Evolutionary conservation across 2,113 vertebrate genomes (phyloP), one percentile per base, ranked within the genome.

Genomic region (Chitala chitala): DNA sequence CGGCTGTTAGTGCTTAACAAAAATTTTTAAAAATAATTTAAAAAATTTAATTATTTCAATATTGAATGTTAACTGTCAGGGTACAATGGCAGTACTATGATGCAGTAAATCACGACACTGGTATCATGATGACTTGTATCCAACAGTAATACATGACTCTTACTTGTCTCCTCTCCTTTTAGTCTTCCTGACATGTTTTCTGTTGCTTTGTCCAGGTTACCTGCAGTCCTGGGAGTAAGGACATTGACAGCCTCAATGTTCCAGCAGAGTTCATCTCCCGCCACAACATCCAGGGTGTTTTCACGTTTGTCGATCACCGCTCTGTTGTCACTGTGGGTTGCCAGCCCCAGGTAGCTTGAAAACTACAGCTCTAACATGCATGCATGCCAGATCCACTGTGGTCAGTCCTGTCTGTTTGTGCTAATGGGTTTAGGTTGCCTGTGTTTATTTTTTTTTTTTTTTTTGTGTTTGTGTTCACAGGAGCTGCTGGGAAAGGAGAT

Each of bases 231-330:
- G 93, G 88, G 68, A 95, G 95, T 64, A 88, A 90, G 1, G 94
- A 92, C 83, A 85, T 94, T 70, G 95, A 87, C 83, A 94, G 83
- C 0, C 79, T 95, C 33, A 94, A 90, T 33, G 91, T 94, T 65
- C 97, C 97, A 0, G 93, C 93, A 0, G 97, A 99, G 74, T 99
- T 99, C 87, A 98, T 99, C 82, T 98, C 97, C 44, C 85, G 97
- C 0, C 97, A 99, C 84, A 98, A 93, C 84, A 92, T 91, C 2
- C 93, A 94, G 0, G 93, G 97, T 0, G 76, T 91, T 8, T 99
- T 98, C 85, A 98, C 95, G 51, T 99, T 99, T 44, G 93, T 98
- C 17, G 97, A 99, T 79, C 96, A 98, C 76, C 94, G 97, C 24
- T 98, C 94, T 9, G 76, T 94, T 77, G 91, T 93, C 1, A 96